Evolutionary conservation across 2,888 invertebrate species (phyloP), one percentile per base, ranked within the genome.

Genomic region (Hemaris fuciformis): DNA sequence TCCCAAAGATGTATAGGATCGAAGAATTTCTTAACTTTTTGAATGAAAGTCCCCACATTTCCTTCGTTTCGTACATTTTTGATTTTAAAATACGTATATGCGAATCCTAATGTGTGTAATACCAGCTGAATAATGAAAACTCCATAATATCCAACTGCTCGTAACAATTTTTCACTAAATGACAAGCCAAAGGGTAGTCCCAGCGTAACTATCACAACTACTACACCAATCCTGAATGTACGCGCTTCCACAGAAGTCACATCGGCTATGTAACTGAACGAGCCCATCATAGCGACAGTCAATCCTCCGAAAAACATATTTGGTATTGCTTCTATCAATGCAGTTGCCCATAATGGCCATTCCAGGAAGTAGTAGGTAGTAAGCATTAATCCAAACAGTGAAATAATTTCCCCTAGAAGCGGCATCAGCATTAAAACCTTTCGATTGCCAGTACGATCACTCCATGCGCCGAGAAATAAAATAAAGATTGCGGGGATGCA

Each of bases 391-490:
- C 94, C 93, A 42, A 85, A 62, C 1, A 93, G 78, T 0, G 93
- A 88, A 62, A 94, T 73, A 1, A 94, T 75, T 79, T 94, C 94
- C 4, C 94, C 94, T 0, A 93, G 62, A 15, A 94, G 81, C 0
- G 94, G 94, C 20, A 93, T 73, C 0, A 94, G 73, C 88, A 95
- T 93, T 62, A 94, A 87, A 0, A 88, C 85, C 79, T 94, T 94
- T 66, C 94, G 85, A 62, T 93, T 91, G 7, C 94, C 93, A 57
- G 93, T 93, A 67, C 91, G 88, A 67, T 94, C 94, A 69, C 94
- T 94, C 95, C 95, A 94, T 0, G 94, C 93, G 4, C 94, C 95
- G 23, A 94, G 83, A 66, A 94, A 94, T 25, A 94, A 71, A 57
- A 94, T 93, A 0, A 93, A 80, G n/a, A 94, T 73, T 0, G 93